Evolutionary conservation across 2,113 vertebrate genomes (phyloP).

Genomic region (Mixornis gularis): DNA sequence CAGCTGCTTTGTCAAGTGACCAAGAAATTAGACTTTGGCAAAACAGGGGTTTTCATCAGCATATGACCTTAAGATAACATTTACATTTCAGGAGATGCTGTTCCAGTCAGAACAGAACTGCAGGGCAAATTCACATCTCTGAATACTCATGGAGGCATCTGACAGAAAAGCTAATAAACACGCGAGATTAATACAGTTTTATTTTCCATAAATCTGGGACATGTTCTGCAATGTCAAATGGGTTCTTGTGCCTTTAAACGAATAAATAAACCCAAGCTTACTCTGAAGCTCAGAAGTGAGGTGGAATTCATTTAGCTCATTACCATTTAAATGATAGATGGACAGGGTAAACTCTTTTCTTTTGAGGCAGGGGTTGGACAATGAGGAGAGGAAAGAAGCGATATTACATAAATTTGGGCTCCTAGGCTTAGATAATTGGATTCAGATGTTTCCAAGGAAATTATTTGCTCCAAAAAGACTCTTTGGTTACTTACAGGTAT

Average conservation of each 20-base stretch:
- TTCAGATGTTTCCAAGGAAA: slow-evolving; percentile 48
- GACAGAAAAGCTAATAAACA: slow-evolving; percentile 52
- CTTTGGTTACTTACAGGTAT: slow-evolving; percentile 39
- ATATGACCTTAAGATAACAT: slow-evolving; percentile 65
- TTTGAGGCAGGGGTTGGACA: slow-evolving; percentile 5
- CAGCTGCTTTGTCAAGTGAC: slow-evolving; percentile 58
- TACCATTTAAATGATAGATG: slow-evolving; percentile 56
- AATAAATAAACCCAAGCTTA: slow-evolving; percentile 37
- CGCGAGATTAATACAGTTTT: slow-evolving; percentile 38
- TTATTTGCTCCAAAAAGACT: slow-evolving; percentile 30
- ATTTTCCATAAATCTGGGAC: slow-evolving; percentile 51
- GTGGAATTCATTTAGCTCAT: slow-evolving; percentile 52
- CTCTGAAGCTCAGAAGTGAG: slow-evolving; percentile 52
- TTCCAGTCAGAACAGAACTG: slow-evolving; percentile 40
- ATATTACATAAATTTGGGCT: neutral
- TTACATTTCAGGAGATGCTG: slow-evolving; percentile 53
- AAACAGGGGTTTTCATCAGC: slow-evolving; percentile 59
- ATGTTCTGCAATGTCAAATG: slow-evolving; percentile 32
- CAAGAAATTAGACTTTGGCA: slow-evolving; percentile 56
- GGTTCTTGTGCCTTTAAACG: slow-evolving; percentile 36
- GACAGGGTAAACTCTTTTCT: slow-evolving; percentile 31
- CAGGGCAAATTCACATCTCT: slow-evolving; percentile 29
- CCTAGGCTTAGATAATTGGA: slow-evolving; percentile 9
- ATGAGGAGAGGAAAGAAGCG: neutral
- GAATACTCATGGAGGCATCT: neutral